phyloP scores from a whole-genome alignment of 2,113 vertebrate species.

The Coptodon rendalli region DNA sequence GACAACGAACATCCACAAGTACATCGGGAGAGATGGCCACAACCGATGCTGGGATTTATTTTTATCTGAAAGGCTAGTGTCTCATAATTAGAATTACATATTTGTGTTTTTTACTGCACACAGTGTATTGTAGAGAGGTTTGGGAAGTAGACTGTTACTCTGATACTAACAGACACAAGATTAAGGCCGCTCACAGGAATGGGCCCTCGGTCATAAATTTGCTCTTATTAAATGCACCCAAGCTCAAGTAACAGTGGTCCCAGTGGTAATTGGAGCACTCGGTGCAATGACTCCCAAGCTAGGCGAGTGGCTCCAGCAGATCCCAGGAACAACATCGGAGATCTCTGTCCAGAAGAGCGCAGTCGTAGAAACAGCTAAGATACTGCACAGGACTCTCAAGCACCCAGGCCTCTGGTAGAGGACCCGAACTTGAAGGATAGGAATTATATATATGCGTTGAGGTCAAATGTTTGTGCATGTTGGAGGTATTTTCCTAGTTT shows the following conservation, averaged over 20 bases:
- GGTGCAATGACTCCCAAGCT: rapidly evolving
- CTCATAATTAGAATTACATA: no score
- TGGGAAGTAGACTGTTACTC: no score
- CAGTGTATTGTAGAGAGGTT: no score
- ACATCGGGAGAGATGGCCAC: no score
- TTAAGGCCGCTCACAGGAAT: no score
- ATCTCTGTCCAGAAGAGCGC: neutral
- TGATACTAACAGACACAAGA: no score
- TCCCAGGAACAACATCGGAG: rapidly evolving
- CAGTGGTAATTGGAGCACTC: rapidly evolving
- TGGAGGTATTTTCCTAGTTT: neutral
- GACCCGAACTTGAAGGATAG: rapidly evolving
- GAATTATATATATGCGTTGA: neutral
- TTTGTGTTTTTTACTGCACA: no score
- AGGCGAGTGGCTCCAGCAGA: rapidly evolving
- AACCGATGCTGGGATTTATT: no score
- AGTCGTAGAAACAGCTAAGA: rapidly evolving
- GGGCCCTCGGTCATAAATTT: no score
- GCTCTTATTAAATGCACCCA: no score
- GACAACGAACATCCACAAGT: no score
- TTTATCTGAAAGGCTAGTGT: no score
- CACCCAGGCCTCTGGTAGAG: neutral
- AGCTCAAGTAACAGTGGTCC: rapidly evolving
- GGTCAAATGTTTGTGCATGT: neutral
- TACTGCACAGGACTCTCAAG: rapidly evolving